Evolutionary conservation across 30 jellyfish, hydroid and myxozoan species (phyloP).

Genomic region (Aurelia coerulea): DNA sequence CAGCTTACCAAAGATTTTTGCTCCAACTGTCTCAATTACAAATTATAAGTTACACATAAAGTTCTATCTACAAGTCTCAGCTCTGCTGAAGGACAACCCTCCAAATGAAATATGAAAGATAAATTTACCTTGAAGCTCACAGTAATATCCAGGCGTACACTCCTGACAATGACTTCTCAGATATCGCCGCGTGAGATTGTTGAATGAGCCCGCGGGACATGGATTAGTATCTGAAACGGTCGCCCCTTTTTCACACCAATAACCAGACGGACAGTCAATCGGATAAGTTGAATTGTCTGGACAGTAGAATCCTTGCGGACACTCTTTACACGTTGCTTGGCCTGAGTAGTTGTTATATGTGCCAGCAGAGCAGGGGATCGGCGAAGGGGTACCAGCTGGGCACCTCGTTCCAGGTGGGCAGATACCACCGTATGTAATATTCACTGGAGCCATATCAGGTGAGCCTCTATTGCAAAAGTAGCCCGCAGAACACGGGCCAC

Average conservation of each 20-base stretch:
- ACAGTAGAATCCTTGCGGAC: constrained; percentile 95
- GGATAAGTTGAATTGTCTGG: constrained; percentile 86
- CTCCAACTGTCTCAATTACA: no score
- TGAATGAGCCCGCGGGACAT: constrained; percentile 94
- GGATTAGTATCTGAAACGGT: constrained; percentile 68
- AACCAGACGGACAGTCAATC: constrained; percentile 92
- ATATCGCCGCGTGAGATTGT: constrained; percentile 63
- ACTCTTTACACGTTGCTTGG: constrained; percentile 75
- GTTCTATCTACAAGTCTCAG: no score
- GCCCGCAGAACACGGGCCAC: constrained; percentile 92
- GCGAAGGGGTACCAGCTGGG: constrained; percentile 78
- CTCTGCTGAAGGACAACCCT: no score
- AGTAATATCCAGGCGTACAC: constrained; percentile 93
- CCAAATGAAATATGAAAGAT: no score
- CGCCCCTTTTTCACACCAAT: constrained; percentile 92
- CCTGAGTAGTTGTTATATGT: constrained; percentile 87
- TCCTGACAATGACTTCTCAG: constrained; percentile 72
- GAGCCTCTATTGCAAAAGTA: constrained; percentile 95
- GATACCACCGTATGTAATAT: constrained; percentile 86
- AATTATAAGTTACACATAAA: no score
- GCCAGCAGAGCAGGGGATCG: constrained; percentile 96
- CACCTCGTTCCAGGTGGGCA: constrained; percentile 98
- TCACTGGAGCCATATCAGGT: constrained; percentile 82
- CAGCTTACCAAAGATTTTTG: no score
- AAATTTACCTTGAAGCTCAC: constrained; percentile 70